Percentiles rank a stretch among this genome's conserved stretches.
Conservation (phyloP, 1,140 invertebrate species). For the Doryteuthis pealeii region DNA sequence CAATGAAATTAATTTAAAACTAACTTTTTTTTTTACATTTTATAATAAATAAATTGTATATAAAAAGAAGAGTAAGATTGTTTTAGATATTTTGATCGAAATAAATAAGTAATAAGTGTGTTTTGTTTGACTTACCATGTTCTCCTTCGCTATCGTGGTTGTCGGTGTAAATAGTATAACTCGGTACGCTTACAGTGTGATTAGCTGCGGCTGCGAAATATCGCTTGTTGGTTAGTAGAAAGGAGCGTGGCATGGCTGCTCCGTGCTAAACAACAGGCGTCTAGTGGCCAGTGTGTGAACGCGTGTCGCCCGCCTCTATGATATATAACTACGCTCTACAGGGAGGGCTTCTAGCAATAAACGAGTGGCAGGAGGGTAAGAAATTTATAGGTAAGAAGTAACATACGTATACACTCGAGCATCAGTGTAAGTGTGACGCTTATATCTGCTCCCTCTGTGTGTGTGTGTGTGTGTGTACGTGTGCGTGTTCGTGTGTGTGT, state of each 20-base stretch:
- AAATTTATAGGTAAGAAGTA: background rate
- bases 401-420: background rate
- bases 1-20: no score
- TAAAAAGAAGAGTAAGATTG: no score
- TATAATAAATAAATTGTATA: no score
- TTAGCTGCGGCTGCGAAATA: background rate
- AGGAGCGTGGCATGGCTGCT: slow-evolving; percentile 12
- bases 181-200: background rate
- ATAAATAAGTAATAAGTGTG: background rate
- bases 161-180: background rate
- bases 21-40: no score
- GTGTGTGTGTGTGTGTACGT: background rate
- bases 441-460: background rate
- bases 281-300: background rate
- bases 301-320: background rate
- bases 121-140: background rate
- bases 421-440: background rate
- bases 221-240: background rate
- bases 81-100: no score
- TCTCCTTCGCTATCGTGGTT: slow-evolving; percentile 7
- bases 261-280: slow-evolving; percentile 3
- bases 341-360: background rate
- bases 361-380: background rate
- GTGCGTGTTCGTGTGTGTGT: background rate
- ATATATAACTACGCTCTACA: background rate